Evolutionary conservation across 2,113 vertebrate genomes (phyloP), one percentile per base, ranked within the genome.

Genomic region (Caranx melampygus): DNA sequence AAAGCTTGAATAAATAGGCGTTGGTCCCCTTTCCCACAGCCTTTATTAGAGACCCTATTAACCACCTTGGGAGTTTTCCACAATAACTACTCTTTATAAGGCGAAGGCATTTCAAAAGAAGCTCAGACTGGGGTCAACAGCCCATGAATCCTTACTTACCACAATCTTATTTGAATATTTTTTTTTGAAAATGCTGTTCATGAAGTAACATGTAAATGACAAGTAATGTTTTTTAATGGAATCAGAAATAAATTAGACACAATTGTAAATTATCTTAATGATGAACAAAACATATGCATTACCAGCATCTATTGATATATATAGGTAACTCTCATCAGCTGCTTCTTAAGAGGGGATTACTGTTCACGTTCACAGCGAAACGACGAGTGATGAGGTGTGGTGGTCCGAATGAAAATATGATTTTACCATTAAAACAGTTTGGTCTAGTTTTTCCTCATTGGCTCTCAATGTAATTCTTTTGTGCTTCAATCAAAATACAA

Each of bases 1-100:
- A 73, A 81, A 89, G 34, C 82, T 87, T 80, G 63, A 80, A 85
- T 68, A 87, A 86, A 85, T 73, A 77, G 49, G 74, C 58, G 47
- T 70, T 71, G 61, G 33, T 76, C 45, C 73, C 72, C 55, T 78
- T 63, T 55, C 26, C 33, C 21, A 59, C 11, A 62, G 31, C 5
- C 13, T 3, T 12, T 51, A 26, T 83, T 78, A 47, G 55, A 16
- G 10, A 14, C 73, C 8, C 13, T 42, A 6, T 58, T 6, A 44
- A 40, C 6, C 65, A 3, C 49, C 0, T 21, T 58, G 11, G 18
- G 34, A 67, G 40, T 60, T 76, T 59, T 69, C 51, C 66, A 15
- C 26, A 40, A 54, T 47, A 8, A 51, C 11, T 9, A 45, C 7
- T 37, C 59, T 51, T 71, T 60, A 44, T 40, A n/a, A 26, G 26